Conservation (phyloP, 2,113 vertebrate genomes). For the Oryzias celebensis region DNA sequence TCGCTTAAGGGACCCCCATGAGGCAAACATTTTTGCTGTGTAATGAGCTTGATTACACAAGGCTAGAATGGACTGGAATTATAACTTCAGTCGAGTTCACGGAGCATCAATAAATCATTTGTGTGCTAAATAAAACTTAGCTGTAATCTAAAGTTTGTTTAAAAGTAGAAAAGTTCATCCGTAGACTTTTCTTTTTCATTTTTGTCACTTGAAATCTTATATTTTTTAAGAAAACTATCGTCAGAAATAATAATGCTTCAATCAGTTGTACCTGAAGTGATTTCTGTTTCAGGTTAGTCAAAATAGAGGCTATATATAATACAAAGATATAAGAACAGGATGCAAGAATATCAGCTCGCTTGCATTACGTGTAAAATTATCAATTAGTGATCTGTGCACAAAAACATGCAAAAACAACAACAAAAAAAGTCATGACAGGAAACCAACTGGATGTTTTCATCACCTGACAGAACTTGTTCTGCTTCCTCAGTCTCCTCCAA, state of each 20-base stretch:
- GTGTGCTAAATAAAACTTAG: conserved; percentile 22
- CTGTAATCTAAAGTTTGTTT: conserved; percentile 5
- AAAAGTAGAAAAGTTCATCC: background rate
- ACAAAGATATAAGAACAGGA: background rate
- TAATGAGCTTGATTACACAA: conserved; percentile 27
- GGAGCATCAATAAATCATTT: conserved; percentile 25
- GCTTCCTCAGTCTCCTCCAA: conserved; percentile 78
- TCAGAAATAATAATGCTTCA: too few relatives aligned
- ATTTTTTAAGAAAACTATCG: conserved; percentile 1
- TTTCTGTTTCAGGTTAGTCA: too few relatives aligned
- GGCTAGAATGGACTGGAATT: conserved; percentile 13
- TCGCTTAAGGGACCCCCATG: conserved; percentile 12
- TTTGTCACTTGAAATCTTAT: conserved; percentile 14
- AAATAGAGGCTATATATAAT: too few relatives aligned
- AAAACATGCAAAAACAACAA: background rate
- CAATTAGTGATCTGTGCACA: too few relatives aligned
- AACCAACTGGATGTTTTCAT: conserved; percentile 14
- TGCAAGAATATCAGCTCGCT: background rate
- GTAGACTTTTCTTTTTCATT: background rate
- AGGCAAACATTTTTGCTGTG: conserved; percentile 26
- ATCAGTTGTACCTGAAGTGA: too few relatives aligned
- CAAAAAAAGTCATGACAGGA: background rate
- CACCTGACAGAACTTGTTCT: conserved; percentile 70
- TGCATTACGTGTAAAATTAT: background rate
- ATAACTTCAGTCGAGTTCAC: conserved; percentile 24